Conservation (phyloP, 2,113 vertebrate genomes). For the Leucopsar rothschildi region DNA sequence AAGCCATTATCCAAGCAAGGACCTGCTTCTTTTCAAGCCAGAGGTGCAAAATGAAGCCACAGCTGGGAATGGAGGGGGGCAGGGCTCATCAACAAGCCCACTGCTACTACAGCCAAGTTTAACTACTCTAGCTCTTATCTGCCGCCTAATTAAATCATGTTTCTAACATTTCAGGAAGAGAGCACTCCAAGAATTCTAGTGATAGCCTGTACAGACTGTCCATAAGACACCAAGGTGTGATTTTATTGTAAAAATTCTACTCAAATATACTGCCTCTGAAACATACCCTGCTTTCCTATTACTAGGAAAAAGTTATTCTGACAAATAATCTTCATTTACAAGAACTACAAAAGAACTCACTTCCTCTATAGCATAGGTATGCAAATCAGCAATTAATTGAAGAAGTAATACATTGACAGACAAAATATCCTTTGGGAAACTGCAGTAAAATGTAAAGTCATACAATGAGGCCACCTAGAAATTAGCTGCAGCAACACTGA, state of each 20-base stretch:
- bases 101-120: not conserved
- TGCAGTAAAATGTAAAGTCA: not conserved
- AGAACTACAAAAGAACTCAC: not conserved
- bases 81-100: not conserved
- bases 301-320: not conserved
- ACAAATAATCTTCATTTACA: not conserved
- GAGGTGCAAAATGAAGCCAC: not conserved
- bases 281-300: not conserved
- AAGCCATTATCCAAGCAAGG: not conserved
- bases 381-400: not conserved
- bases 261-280: not conserved
- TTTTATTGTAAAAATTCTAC: not conserved
- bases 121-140: not conserved
- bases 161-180: not conserved
- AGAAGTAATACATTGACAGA: not conserved
- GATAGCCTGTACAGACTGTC: not conserved
- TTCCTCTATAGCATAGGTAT: not conserved
- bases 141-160: not conserved
- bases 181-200: not conserved
- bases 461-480: not conserved
- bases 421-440: not conserved
- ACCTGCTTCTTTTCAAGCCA: not conserved
- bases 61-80: not conserved
- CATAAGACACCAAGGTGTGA: not conserved
- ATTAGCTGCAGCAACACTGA: not conserved